Base-by-base conservation (phyloP, 2,888 invertebrate genomes). In the Melanotus villosus region DNA sequence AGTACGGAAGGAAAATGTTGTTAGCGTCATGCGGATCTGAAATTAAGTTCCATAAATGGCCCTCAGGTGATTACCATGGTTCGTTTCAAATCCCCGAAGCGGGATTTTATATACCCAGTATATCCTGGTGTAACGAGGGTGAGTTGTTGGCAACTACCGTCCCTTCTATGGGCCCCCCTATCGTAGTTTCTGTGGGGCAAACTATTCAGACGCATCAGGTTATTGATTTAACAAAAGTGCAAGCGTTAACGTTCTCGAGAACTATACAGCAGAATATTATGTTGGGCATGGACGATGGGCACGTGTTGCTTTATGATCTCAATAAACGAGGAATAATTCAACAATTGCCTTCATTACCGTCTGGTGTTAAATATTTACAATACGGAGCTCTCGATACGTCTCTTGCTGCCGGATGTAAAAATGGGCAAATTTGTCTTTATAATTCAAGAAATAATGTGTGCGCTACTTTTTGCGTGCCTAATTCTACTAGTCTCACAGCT, bases 11-110 rank as follows among this genome's bases (percentile, higher is more conserved):
- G 26, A 26, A 26, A 26, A 88, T 88, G 88, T 87, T 87, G 82
- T 83, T 89, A 74, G 87, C 88, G 45, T 87, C 88, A 26, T 86
- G 88, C 75, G 88, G 88, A 78, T 87, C 87, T 70, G 87, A 87
- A 68, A 83, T 89, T 66, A 84, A 88, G 77, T 83, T 89, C 12
- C 87, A 88, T 77, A 87, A 87, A 75, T 85, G 84, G 73, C 87
- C 85, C 79, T 86, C 83, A 80, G 88, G 89, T 4, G 70, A 74
- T 18, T 77, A 75, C 63, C 21, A 74, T 19, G 80, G 79, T 1
- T 59, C 72, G 4, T 76, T 77, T 69, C 75, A 77, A 67, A 71
- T 73, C 5, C 63, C 77, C 10, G 74, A 75, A 21, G 73, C 78
- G 30, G 76, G 77, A 52, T 72, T 76, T 45, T 71, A 71, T 14